Evolutionary conservation across 2,797 vertebrate genomes (phyloP), one percentile per base, ranked within the genome.

Genomic region (Microcaecilia unicolor): DNA sequence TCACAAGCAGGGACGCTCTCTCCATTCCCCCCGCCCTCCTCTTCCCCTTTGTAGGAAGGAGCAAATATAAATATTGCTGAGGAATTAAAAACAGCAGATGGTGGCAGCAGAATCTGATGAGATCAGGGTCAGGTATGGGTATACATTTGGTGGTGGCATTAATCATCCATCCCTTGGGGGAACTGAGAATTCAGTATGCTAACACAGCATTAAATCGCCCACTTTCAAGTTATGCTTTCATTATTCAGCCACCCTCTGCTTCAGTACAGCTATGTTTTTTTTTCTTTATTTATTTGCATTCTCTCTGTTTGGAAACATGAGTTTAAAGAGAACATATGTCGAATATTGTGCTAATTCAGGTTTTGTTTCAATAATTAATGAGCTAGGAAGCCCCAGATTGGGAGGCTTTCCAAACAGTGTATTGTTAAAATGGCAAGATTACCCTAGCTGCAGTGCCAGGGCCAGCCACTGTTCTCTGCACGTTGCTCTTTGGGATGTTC

Each of bases 41-140:
- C 41, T 49, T 60, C 43, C 41, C 70, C 47, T 55, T 63, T 64
- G 58, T 60, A 64, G 58, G 59, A 58, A 60, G 68, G 70, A 51
- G 64, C 65, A 64, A 63, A 77, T 64, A 72, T 72, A 73, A 58
- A 78, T 74, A 75, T 73, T 76, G 75, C 79, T 14, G 71, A 81
- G 83, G 79, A 82, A 85, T 82, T 75, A 72, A 64, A 74, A 55
- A 42, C 68, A 76, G 77, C 79, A 81, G 74, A 83, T 85, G 72
- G 76, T 64, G 76, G 68, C 68, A 66, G 69, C 72, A 70, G 75
- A 81, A 68, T 74, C 66, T 74, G 80, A 67, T 70, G 76, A 70
- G 74, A 77, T 73, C 74, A 67, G 74, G 71, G 74, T 70, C 75
- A 76, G 72, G 71, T 72, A 76, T 61, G 65, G 68, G 72, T 69